Evolutionary conservation across 1,140 invertebrate species (phyloP), one percentile per base, ranked within the genome.

Genomic region (Scylla paramamosain): DNA sequence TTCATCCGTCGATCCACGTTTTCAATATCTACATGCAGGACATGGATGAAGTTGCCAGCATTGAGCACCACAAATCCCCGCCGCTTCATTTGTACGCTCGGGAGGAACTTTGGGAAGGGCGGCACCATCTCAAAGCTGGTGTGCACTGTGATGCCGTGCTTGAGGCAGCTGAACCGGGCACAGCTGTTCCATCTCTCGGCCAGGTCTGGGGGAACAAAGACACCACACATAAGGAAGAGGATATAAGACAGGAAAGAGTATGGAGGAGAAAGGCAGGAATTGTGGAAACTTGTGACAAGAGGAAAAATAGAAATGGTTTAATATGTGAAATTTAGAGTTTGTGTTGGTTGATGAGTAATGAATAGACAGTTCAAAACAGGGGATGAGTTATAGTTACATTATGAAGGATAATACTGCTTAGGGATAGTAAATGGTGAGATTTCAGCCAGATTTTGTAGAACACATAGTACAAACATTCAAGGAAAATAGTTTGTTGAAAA

Each of bases 41-140:
- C 97, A 94, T 98, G 97, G 32, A 98, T 97, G 96, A 98, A 98
- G 96, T 98, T 98, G 25, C 98, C 98, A 7, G 98, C 98, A 96
- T 98, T 98, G 29, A 98, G 97, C 16, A 98, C 97, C 59, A 98
- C 97, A 88, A 97, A 97, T 94, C 98, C 97, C 96, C 98, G 97
- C 92, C 97, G 97, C 96, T 98, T 98, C 87, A 98, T 96, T 96
- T 97, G 97, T 20, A 98, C 97, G 29, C 97, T 96, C 6, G 98
- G 97, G 94, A 97, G 97, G 96, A 98, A 98, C 95, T 97, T 97
- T 4, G 98, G 98, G 97, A 97, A 98, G 10, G 98, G 98, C 67
- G 98, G 98, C 46, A 98, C 97, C 92, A 98, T 97, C 96, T 98
- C 98, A 96, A 98, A 98, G 45, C 97, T 97, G 28, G 98, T 98